phyloP scores from a whole-genome alignment of 1,140 invertebrate species.

The Diprion similis region DNA sequence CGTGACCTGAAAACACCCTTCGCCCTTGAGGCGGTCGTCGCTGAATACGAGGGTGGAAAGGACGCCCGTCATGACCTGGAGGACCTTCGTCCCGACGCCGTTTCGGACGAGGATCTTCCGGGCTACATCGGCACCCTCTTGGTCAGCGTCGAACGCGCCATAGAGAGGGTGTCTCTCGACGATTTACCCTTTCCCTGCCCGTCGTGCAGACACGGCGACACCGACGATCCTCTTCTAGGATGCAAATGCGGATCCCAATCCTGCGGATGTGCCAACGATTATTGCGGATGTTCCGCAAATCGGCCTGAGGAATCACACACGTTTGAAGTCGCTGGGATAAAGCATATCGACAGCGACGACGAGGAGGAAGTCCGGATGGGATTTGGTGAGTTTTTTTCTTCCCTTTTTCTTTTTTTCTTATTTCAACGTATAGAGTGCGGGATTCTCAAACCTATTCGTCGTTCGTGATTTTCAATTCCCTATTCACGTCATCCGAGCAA shows the following conservation, averaged over 20 bases:
- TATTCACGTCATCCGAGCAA: no score
- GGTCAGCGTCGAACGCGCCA: constrained; percentile 71
- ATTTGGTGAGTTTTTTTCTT: constrained; percentile 50
- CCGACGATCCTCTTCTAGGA: constrained; percentile 56
- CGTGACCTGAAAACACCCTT: constrained; percentile 35
- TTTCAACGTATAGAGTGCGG: no score
- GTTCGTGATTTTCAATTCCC: no score
- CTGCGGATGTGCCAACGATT: constrained; percentile 48
- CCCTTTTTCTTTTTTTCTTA: neutral
- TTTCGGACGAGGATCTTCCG: constrained; percentile 63
- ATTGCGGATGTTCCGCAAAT: constrained; percentile 40
- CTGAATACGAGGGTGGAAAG: constrained; percentile 30
- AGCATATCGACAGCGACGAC: constrained; percentile 77
- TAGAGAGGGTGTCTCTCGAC: constrained; percentile 71
- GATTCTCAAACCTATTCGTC: no score
- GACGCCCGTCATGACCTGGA: constrained; percentile 37
- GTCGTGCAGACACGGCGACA: constrained; percentile 62
- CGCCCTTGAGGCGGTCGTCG: constrained; percentile 29
- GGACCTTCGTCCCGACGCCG: constrained; percentile 39
- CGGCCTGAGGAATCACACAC: constrained; percentile 62
- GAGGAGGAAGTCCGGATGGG: constrained; percentile 66
- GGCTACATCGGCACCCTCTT: constrained; percentile 69
- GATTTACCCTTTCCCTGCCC: constrained; percentile 69
- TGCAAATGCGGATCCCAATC: constrained; percentile 47
- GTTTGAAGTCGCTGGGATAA: constrained; percentile 72